Evolutionary conservation across 2,888 invertebrate species (phyloP), one percentile per base, ranked within the genome.

Genomic region (Drosophila mimica): DNA sequence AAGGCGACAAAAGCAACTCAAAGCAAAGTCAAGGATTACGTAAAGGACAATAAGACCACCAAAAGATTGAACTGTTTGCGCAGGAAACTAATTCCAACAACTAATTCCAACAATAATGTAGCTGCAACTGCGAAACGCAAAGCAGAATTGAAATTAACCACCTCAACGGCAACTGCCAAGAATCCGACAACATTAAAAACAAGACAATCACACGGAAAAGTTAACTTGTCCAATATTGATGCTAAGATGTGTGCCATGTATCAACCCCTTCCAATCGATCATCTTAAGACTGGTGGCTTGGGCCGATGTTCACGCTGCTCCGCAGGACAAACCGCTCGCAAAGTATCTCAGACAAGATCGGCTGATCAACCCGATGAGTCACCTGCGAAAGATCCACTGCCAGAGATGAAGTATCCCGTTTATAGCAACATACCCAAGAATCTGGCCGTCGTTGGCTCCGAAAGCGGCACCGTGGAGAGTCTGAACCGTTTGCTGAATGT

Each of bases 391-490:
- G 40, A 20, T 40, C 5, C 15, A 20, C 4, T 11, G 20, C 30
- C 25, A 9, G 11, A 30, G n/a, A 11, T 9, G 11, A 52, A 57
- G n/a, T 93, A 90, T 82, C 93, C 93, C 0, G 88, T 91, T 4
- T 91, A 86, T 62, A 82, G 74, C 3, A 69, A 43, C 52, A 72
- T 48, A 28, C 89, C 91, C 0, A 70, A 82, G 4, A 81, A 86
- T 53, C 61, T 93, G 75, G 92, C 92, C 3, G 89, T 93, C 9
- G 87, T 88, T n/a, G 93, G 93, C 4, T 93, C 93, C 5, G 91
- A 93, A 63, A 92, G 80, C 57, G 93, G 93, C n/a, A 91, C 89
- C 51, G 79, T 91, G 53, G 89, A 88, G 54, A 93, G 92, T 64
- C 63, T 93, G 9, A 83, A 84, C 6, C 89, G 89, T 17, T 59